Evolutionary conservation across 1,140 invertebrate genomes (phyloP).

Genomic region (Lamellibrachia luymesi): DNA sequence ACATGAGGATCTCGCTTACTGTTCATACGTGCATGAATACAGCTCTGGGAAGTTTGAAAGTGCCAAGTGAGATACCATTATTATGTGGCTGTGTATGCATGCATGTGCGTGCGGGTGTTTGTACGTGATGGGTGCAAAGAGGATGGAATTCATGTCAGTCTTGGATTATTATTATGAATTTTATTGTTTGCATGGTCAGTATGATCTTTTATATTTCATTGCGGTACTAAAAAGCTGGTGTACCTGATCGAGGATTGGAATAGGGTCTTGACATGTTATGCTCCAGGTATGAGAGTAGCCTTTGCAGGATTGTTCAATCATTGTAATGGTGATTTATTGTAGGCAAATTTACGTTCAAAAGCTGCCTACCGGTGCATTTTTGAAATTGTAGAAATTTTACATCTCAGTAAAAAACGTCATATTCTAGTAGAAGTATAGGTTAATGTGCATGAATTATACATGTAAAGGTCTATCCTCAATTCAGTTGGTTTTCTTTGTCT

Average conservation of each 20-base stretch:
- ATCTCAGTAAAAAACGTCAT: neutral
- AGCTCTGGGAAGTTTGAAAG: conserved; percentile 79
- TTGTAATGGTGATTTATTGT: neutral
- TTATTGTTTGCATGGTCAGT: too few relatives aligned
- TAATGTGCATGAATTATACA: neutral
- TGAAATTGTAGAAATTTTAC: neutral
- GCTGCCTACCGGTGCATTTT: neutral
- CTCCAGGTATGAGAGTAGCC: neutral
- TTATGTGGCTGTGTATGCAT: neutral
- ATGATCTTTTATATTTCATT: too few relatives aligned
- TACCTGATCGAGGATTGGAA: neutral
- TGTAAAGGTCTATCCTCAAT: neutral
- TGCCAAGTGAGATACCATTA: conserved; percentile 63
- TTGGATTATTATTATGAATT: neutral
- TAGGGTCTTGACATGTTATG: too few relatives aligned
- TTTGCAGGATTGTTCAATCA: neutral
- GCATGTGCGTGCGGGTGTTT: neutral
- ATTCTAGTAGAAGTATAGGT: too few relatives aligned
- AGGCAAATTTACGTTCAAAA: neutral
- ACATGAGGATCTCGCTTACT: conserved; percentile 88
- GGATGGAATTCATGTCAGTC: neutral
- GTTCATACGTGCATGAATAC: conserved; percentile 87
- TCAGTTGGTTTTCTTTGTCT: too few relatives aligned
- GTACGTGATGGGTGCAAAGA: neutral
- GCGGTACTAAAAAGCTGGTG: neutral